A percentile compares a stretch with the other conserved stretches of the same genome.
Evolutionary conservation across 1,140 invertebrate species (phyloP).

Genomic region (Archivesica marissinica): DNA sequence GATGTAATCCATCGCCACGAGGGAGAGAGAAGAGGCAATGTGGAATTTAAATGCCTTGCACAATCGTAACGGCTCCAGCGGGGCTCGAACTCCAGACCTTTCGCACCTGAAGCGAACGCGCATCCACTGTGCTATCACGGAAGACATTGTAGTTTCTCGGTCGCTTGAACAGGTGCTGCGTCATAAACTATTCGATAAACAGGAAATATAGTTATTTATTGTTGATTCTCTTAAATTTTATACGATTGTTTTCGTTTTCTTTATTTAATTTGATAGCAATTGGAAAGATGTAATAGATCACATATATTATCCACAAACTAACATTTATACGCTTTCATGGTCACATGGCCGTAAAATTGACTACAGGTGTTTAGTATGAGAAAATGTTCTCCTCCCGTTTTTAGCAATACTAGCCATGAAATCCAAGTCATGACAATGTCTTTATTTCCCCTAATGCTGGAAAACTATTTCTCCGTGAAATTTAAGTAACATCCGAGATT

Average conservation of each 20-base stretch:
- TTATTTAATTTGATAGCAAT: conserved; percentile 39
- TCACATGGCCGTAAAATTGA: conserved; percentile 49
- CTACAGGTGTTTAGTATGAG: conserved; percentile 47
- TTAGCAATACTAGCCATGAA: conserved; percentile 22
- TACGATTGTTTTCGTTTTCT: conserved; percentile 19
- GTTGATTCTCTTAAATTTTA: conserved; percentile 29
- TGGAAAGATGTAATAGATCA: not conserved
- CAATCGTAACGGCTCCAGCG: too few species aligned
- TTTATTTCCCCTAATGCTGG: not conserved
- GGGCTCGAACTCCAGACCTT: too few species aligned
- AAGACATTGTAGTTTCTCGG: not conserved
- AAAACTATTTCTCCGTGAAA: conserved; percentile 38
- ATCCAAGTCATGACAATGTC: conserved; percentile 8
- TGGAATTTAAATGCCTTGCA: too few species aligned
- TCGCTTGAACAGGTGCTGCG: not conserved
- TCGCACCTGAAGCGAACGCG: too few species aligned
- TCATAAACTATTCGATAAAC: not conserved
- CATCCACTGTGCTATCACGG: too few species aligned
- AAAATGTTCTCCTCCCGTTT: not conserved
- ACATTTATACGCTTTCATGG: conserved; percentile 22
- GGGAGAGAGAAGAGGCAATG: too few species aligned
- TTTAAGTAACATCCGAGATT: conserved; percentile 31
- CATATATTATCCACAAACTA: not conserved
- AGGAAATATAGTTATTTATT: conserved; percentile 14
- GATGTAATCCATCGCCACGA: too few species aligned